A percentile compares a stretch with the other conserved stretches of the same genome.
These are phyloP conservation scores for Brachystomella parvula DNA, from an alignment of 1,140 invertebrate species.

Conservation along the genomic window DNA sequence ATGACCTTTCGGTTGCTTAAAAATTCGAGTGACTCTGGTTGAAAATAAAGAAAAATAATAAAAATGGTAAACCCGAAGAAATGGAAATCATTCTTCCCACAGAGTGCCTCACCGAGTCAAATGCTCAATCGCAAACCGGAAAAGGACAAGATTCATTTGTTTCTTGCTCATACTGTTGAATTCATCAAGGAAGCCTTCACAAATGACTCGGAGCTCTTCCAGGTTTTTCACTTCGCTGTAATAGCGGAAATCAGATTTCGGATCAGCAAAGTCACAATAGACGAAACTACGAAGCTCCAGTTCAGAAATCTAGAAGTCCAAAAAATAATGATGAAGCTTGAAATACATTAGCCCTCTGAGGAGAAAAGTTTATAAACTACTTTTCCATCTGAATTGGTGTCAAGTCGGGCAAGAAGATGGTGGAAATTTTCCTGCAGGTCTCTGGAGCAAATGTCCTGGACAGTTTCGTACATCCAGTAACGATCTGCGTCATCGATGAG, in stretches of 20 bases:
- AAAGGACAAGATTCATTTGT: slow-evolving; percentile 92
- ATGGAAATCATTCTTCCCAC: slow-evolving; percentile 1
- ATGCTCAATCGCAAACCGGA: slow-evolving; percentile 53
- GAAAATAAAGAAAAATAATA: too few species aligned
- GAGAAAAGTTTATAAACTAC: slow-evolving; percentile 37
- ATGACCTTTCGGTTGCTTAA: slow-evolving; percentile 83
- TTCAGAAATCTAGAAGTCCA: slow-evolving; percentile 57
- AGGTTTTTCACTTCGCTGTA: slow-evolving; percentile 83
- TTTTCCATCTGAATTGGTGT: slow-evolving; percentile 46
- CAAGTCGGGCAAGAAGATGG: slow-evolving; percentile 48
- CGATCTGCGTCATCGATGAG: slow-evolving; percentile 72
- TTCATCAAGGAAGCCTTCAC: slow-evolving; percentile 81
- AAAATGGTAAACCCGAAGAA: slow-evolving; percentile 72
- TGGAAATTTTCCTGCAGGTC: slow-evolving; percentile 51
- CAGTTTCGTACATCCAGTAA: slow-evolving; percentile 64
- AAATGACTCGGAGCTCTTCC: slow-evolving; percentile 70
- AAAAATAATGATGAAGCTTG: neutral
- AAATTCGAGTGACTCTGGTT: slow-evolving; percentile 78
- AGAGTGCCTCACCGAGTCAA: slow-evolving; percentile 3
- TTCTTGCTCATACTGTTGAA: slow-evolving; percentile 96
- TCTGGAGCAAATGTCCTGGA: slow-evolving; percentile 44
- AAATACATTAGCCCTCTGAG: too few species aligned
- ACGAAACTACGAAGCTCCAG: slow-evolving; percentile 74
- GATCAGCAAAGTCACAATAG: slow-evolving; percentile 92
- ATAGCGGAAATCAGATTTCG: slow-evolving; percentile 77